phyloP scores from a whole-genome alignment of 2,797 vertebrate species.

The Etheostoma nigrum region DNA sequence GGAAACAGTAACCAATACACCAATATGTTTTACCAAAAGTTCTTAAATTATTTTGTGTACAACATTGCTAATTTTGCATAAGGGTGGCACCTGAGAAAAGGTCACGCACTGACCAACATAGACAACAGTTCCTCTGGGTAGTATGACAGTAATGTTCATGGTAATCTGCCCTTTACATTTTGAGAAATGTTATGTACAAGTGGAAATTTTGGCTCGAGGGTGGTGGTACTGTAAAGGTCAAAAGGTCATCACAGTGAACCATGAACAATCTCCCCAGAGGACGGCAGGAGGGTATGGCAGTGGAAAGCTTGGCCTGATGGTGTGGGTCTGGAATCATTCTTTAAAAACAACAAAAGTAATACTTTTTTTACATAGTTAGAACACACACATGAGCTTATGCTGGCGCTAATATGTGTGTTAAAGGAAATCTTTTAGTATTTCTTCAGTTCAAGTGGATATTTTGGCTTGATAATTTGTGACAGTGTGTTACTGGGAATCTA shows the following conservation, averaged over 20 bases:
- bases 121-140: slow-evolving; percentile 37
- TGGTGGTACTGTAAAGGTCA: slow-evolving; percentile 57
- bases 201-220: slow-evolving; percentile 32
- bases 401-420: neutral
- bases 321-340: neutral
- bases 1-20: neutral
- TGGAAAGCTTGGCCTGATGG: neutral
- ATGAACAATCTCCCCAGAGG: slow-evolving; percentile 25
- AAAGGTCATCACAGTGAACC: slow-evolving; percentile 38
- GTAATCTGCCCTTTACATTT: slow-evolving; percentile 63
- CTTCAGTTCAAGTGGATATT: neutral
- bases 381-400: neutral
- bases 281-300: neutral
- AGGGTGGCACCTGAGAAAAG: slow-evolving; percentile 27
- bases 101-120: slow-evolving; percentile 28
- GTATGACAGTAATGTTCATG: slow-evolving; percentile 45
- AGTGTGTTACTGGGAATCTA: neutral
- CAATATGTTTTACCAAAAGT: neutral
- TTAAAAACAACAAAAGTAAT: neutral
- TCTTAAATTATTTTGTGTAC: slow-evolving; percentile 1
- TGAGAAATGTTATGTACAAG: slow-evolving; percentile 34
- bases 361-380: neutral
- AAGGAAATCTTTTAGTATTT: neutral
- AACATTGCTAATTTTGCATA: slow-evolving; percentile 10
- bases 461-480: neutral